phyloP scores from a whole-genome alignment of 2,797 vertebrate species.

The Valencia hispanica region DNA sequence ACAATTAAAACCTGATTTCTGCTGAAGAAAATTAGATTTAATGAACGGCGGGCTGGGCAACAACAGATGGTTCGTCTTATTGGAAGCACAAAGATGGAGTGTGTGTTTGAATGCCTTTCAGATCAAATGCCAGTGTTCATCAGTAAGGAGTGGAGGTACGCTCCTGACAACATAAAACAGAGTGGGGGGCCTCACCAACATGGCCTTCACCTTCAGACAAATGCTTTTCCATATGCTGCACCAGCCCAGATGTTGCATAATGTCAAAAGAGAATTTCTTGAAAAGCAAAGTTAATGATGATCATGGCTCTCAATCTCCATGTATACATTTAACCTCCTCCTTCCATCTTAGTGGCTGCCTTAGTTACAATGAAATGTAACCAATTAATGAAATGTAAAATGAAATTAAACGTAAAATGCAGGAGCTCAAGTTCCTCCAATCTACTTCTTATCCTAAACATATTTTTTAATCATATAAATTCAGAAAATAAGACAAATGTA shows the following conservation, averaged over 20 bases:
- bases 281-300: constrained; percentile 21
- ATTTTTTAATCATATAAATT: constrained; percentile 89
- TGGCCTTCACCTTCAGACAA: constrained; percentile 53
- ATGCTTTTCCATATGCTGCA: constrained; percentile 51
- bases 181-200: constrained; percentile 32
- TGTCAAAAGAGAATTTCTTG: constrained; percentile 40
- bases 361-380: constrained; percentile 54
- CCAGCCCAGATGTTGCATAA: constrained; percentile 58
- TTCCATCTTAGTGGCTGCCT: constrained; percentile 35
- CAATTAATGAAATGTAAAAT: too few species aligned
- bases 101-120: constrained; percentile 79
- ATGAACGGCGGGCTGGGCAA: constrained; percentile 77
- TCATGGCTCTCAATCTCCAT: neutral
- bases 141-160: constrained; percentile 78
- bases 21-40: constrained; percentile 80
- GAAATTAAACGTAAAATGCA: too few species aligned
- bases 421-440: constrained; percentile 74
- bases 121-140: constrained; percentile 85
- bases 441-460: constrained; percentile 73
- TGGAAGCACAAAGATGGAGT: constrained; percentile 80
- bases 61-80: constrained; percentile 83
- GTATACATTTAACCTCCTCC: neutral
- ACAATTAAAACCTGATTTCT: constrained; percentile 81
- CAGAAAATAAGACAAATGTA: constrained; percentile 93
- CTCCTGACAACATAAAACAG: constrained; percentile 72